Conservation (phyloP, 2,797 vertebrate genomes). For the Onychomys leucogaster region DNA sequence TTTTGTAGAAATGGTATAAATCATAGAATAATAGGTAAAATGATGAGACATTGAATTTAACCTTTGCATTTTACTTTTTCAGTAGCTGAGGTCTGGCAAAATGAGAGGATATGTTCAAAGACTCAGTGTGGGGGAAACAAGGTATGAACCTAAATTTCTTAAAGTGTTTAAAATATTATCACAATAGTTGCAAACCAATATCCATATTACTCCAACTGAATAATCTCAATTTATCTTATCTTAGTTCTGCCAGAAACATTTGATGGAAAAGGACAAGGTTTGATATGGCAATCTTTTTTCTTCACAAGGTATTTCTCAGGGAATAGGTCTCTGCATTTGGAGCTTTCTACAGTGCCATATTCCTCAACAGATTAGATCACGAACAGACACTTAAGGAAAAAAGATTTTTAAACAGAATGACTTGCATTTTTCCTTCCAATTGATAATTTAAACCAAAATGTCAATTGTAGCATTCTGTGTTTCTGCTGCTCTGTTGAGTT, state of each 20-base stretch:
- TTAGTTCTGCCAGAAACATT: neutral
- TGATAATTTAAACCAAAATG: slow-evolving; percentile 17
- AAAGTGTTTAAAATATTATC: slow-evolving; percentile 2
- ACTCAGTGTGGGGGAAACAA: neutral
- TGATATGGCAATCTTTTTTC: neutral
- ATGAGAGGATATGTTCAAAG: neutral
- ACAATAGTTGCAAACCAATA: neutral
- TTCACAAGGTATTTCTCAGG: neutral
- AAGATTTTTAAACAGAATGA: neutral
- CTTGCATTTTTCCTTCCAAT: neutral
- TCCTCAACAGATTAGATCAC: neutral
- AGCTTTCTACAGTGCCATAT: neutral
- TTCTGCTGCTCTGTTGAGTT: neutral
- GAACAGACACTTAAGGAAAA: neutral
- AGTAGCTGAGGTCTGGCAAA: neutral
- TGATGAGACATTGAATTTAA: neutral
- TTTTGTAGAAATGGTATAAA: slow-evolving; percentile 28
- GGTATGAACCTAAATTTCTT: neutral
- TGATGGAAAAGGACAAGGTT: neutral
- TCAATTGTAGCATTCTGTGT: neutral
- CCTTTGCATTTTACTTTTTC: neutral
- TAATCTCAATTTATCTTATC: neutral
- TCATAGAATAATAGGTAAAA: neutral
- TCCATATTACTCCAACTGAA: neutral
- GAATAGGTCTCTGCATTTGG: neutral